Conservation (phyloP, 2,888 invertebrate genomes). For the Minunthozetes semirufus region DNA sequence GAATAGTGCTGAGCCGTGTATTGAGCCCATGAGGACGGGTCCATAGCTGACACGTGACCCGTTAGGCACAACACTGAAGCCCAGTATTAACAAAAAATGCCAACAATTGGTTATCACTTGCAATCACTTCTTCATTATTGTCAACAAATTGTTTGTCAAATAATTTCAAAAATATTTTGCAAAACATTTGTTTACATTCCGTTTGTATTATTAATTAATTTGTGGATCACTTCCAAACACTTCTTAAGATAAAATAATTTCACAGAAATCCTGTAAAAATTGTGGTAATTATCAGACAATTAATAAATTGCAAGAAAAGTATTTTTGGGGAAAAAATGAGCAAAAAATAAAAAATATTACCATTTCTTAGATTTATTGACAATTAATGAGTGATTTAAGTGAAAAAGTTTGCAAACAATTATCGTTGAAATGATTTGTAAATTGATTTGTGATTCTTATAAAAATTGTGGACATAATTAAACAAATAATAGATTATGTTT, state of each 20-base stretch:
- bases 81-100: background rate
- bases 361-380: slow-evolving; percentile 7
- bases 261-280: background rate
- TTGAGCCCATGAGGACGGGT: slow-evolving; percentile 1
- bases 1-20: slow-evolving; percentile 28
- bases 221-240: background rate
- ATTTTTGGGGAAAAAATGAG: background rate
- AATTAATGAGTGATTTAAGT: background rate
- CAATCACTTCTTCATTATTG: background rate
- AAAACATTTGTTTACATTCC: slow-evolving; percentile 16
- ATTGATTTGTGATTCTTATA: background rate
- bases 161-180: background rate
- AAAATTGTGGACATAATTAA: background rate
- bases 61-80: background rate
- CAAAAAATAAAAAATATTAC: background rate
- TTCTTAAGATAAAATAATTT: background rate
- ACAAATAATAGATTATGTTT: background rate
- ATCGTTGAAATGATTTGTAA: background rate
- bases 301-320: background rate
- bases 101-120: background rate
- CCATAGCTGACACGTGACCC: slow-evolving; percentile 1
- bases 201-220: background rate
- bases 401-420: slow-evolving; percentile 8
- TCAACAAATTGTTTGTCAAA: background rate
- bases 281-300: background rate